Conservation (phyloP, 2,888 invertebrate species). For the Phoenoteleia sp. region DNA sequence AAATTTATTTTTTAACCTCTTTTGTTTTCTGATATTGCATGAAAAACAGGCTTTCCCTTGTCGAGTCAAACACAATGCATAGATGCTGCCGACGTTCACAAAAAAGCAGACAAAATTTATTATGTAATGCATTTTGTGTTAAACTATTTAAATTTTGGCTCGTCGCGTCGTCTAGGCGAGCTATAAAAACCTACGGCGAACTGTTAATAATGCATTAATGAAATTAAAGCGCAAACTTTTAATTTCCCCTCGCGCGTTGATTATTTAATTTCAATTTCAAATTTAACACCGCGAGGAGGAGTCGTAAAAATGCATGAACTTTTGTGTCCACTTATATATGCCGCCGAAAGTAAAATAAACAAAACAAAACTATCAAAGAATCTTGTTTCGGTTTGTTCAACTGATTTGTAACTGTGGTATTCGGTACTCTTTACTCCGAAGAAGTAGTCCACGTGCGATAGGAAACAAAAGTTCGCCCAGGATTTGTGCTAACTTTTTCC, state of each 20-base stretch:
- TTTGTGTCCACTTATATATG: constrained; percentile 34
- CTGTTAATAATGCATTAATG: too few species aligned
- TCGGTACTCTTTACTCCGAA: constrained; percentile 48
- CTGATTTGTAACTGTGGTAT: constrained; percentile 68
- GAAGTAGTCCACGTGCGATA: constrained; percentile 59
- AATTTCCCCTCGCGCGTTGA: too few species aligned
- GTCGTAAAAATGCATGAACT: too few species aligned
- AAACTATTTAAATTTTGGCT: too few species aligned
- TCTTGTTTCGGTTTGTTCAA: constrained; percentile 67
- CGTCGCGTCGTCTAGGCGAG: too few species aligned
- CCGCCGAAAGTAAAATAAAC: constrained; percentile 48
- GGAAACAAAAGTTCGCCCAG: constrained; percentile 65
- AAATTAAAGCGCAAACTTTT: too few species aligned
- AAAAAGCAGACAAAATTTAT: constrained; percentile 9
- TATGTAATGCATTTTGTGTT: neutral
- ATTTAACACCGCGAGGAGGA: too few species aligned
- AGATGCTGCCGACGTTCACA: neutral
- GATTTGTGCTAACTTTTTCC: constrained; percentile 57
- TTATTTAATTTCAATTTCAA: too few species aligned
- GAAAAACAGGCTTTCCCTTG: constrained; percentile 34
- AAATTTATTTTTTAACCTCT: constrained; percentile 51
- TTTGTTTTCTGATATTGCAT: constrained; percentile 49
- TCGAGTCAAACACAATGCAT: constrained; percentile 34
- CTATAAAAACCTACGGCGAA: too few species aligned
- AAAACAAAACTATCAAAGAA: constrained; percentile 62